Percentiles rank a stretch among this genome's conserved stretches.
These are phyloP conservation scores for Emberiza fucata DNA, from an alignment of 2,113 vertebrate species.

Conservation along the genomic window DNA sequence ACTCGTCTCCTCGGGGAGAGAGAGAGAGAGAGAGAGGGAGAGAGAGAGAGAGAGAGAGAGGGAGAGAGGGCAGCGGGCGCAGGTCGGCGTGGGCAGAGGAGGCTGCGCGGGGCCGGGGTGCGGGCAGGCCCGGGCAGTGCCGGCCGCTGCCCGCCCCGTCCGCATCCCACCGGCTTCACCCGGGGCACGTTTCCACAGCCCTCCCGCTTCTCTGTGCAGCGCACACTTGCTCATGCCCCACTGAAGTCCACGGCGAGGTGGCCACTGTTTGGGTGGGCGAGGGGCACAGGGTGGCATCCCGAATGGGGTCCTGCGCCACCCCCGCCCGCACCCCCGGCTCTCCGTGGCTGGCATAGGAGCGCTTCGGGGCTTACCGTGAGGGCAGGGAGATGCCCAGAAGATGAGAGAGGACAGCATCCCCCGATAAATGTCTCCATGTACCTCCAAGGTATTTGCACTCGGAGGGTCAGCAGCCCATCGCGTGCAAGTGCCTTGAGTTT, in stretches of 20 bases:
- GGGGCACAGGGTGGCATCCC: fast-evolving
- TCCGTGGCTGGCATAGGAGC: background rate
- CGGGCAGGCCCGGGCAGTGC: background rate
- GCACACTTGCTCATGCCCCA: fast-evolving
- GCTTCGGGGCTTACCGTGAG: background rate
- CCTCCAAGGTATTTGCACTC: background rate
- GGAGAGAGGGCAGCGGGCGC: background rate
- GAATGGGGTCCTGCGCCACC: background rate
- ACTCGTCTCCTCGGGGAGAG: background rate
- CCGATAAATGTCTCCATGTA: background rate
- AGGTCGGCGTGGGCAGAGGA: background rate
- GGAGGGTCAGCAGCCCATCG: background rate
- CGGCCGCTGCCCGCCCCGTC: background rate
- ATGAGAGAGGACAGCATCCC: background rate
- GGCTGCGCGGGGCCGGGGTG: background rate
- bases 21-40: background rate
- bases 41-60: background rate
- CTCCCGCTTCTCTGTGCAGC: background rate
- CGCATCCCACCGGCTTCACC: background rate
- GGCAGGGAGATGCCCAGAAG: background rate
- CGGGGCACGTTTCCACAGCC: fast-evolving
- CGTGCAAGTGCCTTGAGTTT: background rate
- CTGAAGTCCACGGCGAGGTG: background rate
- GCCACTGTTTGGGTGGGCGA: background rate
- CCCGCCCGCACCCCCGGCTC: background rate